Base-by-base conservation (phyloP, 2,888 invertebrate species). In the Chalcis sispes region DNA sequence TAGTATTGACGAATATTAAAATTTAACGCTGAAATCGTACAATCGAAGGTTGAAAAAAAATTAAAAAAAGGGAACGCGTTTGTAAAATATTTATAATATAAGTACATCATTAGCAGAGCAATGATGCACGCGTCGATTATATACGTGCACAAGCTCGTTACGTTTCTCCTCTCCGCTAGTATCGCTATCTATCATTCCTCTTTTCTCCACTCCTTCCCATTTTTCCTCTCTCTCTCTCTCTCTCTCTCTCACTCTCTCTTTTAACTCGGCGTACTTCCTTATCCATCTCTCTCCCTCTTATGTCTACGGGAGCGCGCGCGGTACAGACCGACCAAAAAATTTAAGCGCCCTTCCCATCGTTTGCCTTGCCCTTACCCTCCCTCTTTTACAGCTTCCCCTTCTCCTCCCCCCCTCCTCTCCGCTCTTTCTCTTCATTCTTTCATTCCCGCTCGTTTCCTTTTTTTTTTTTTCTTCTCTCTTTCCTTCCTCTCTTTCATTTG, bases 321-420 rank as follows among this genome's bases (percentile, higher is more conserved):
- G 77, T 75, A 64, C 77, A 61, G 66, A 23, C 70, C 58, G 10
- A 2, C 65, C 65, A 25, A 65, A 58, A 64, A 64, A 58, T 72
- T 64, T 48, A 65, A 20, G 46, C 72, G 71, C 75, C 62, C 77
- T 77, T 75, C 56, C n/a, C 67, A 56, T 46, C 2, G 15, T 42
- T 8, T 61, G 56, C 59, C 25, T 25, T 58, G 13, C 54, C 1
- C 62, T 10, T 18, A 18, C 40, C n/a, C 56, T 29, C 64, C 20
- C 59, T n/a, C 59, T 59, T 48, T 23, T 27, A n/a, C n/a, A n/a
- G n/a, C n/a, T n/a, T n/a, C 25, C 29, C 36, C 23, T 32, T 29
- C 62, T 42, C 10, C 56, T 23, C 20, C 67, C 54, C 23, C 1
- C 70, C 13, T 10, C 56, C 40, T 29, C 25, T 36, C 48, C n/a